Percentiles rank a stretch among this genome's conserved stretches.
Evolutionary conservation across 2,888 invertebrate genomes (phyloP).

Genomic region (Pollenia griseotomentosa): DNA sequence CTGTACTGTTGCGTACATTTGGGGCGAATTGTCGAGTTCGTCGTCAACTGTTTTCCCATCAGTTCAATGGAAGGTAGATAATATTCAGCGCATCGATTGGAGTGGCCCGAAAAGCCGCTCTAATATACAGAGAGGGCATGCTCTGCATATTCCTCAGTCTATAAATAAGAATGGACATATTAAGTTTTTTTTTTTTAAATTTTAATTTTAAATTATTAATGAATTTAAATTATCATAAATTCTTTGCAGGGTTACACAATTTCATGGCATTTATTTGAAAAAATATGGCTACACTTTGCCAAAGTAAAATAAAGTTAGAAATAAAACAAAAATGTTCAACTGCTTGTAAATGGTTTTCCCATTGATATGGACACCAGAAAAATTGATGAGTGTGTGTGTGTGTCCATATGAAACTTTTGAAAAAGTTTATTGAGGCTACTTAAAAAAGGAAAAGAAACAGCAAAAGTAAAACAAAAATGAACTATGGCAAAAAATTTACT

Average conservation of each 20-base stretch:
- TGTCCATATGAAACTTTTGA: constrained; percentile 12
- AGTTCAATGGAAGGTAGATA: too few relatives aligned
- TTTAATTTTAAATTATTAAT: not conserved
- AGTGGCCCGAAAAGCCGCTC: too few relatives aligned
- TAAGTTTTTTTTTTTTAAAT: too few relatives aligned
- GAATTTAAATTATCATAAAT: not conserved
- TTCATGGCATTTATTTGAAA: constrained; percentile 25
- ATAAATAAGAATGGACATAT: too few relatives aligned
- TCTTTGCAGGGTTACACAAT: constrained; percentile 16
- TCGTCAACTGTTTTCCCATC: too few relatives aligned
- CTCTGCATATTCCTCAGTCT: too few relatives aligned
- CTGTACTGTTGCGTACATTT: too few relatives aligned
- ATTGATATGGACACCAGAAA: constrained; percentile 27
- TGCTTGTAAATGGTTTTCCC: constrained; percentile 29
- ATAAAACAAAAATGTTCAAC: constrained; percentile 16
- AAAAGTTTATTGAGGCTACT: constrained; percentile 21
- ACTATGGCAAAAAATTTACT: not conserved
- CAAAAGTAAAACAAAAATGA: not conserved
- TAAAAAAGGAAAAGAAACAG: not conserved
- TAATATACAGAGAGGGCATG: too few relatives aligned
- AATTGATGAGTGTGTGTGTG: not conserved
- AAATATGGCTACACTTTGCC: constrained; percentile 50
- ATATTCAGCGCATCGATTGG: too few relatives aligned
- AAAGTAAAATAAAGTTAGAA: constrained; percentile 9
- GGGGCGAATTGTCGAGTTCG: too few relatives aligned